Evolutionary conservation across 2,888 invertebrate genomes (phyloP).

Genomic region (Lobophora halterata): DNA sequence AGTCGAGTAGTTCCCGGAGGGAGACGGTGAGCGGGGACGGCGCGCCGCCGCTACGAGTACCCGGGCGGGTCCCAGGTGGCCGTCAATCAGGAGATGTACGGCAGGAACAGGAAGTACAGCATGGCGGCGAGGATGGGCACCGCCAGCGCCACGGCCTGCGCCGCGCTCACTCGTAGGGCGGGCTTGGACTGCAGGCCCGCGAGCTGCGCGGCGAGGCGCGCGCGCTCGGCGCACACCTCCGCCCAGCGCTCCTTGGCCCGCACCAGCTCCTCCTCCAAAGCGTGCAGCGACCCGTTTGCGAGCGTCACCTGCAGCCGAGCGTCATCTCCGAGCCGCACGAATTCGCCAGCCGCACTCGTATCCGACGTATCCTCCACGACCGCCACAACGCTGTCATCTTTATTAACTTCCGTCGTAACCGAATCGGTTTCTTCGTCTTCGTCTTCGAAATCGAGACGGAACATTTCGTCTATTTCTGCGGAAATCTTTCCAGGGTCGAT

Average conservation of each 20-base stretch:
- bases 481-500: slow-evolving; percentile 63
- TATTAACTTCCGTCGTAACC: slow-evolving; percentile 58
- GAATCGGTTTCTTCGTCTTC: slow-evolving; percentile 70
- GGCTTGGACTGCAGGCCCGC: slow-evolving; percentile 80
- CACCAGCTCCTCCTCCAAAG: slow-evolving; percentile 87
- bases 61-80: slow-evolving; percentile 80
- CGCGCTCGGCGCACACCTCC: slow-evolving; percentile 82
- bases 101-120: slow-evolving; percentile 82
- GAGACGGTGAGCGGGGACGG: slow-evolving; percentile 30
- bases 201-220: slow-evolving; percentile 79
- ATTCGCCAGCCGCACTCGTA: slow-evolving; percentile 34
- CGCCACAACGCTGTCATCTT: slow-evolving; percentile 37
- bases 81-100: slow-evolving; percentile 83
- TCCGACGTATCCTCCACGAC: slow-evolving; percentile 16
- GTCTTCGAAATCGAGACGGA: slow-evolving; percentile 68
- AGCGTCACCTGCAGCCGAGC: slow-evolving; percentile 54
- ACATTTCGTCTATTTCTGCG: slow-evolving; percentile 73
- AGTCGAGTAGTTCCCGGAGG: slow-evolving; percentile 37
- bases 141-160: slow-evolving; percentile 70
- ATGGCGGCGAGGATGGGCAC: slow-evolving; percentile 79
- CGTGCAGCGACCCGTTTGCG: slow-evolving; percentile 79
- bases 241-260: slow-evolving; percentile 87
- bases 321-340: slow-evolving; percentile 56
- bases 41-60: slow-evolving; percentile 53
- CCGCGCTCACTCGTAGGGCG: slow-evolving; percentile 76